Evolutionary conservation across 2,797 vertebrate genomes (phyloP).

Genomic region (Atherinosoma microstoma): DNA sequence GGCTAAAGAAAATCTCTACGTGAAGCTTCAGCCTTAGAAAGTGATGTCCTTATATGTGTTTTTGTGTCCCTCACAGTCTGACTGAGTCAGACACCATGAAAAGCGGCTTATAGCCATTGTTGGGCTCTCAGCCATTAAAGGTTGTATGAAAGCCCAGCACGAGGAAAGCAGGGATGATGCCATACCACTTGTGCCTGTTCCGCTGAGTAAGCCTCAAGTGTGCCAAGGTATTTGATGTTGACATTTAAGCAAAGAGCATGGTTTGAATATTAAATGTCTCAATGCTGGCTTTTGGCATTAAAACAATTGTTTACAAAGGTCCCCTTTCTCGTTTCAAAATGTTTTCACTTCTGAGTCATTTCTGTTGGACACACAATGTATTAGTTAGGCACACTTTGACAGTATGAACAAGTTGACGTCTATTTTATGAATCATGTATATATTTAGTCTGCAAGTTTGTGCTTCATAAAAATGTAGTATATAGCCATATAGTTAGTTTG

Average conservation of each 20-base stretch:
- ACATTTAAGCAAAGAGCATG: slow-evolving; percentile 58
- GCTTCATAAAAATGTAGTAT: neutral
- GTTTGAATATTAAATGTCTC: slow-evolving; percentile 48
- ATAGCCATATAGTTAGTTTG: neutral
- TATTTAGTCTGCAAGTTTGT: neutral
- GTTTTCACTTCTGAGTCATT: slow-evolving; percentile 23
- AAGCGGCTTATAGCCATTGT: slow-evolving; percentile 78
- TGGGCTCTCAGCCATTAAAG: slow-evolving; percentile 66
- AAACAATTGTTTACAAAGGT: slow-evolving; percentile 30
- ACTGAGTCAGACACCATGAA: slow-evolving; percentile 69
- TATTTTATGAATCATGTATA: neutral
- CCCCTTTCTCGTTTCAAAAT: slow-evolving; percentile 16
- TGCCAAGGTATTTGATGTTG: slow-evolving; percentile 44
- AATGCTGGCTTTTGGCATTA: slow-evolving; percentile 18
- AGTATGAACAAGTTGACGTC: slow-evolving; percentile 9
- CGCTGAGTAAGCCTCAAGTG: slow-evolving; percentile 42
- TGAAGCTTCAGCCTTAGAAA: slow-evolving; percentile 73
- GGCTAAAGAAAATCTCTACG: slow-evolving; percentile 69
- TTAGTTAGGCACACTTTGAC: slow-evolving; percentile 10
- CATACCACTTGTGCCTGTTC: slow-evolving; percentile 38
- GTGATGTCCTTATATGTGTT: slow-evolving; percentile 72
- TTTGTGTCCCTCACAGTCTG: slow-evolving; percentile 65
- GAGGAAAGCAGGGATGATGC: slow-evolving; percentile 39
- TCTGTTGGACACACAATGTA: slow-evolving; percentile 7
- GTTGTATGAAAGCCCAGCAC: slow-evolving; percentile 56